These are phyloP conservation scores for Monarcha castaneiventris DNA, from an alignment of 2,113 vertebrate genomes.

Conservation along the genomic window DNA sequence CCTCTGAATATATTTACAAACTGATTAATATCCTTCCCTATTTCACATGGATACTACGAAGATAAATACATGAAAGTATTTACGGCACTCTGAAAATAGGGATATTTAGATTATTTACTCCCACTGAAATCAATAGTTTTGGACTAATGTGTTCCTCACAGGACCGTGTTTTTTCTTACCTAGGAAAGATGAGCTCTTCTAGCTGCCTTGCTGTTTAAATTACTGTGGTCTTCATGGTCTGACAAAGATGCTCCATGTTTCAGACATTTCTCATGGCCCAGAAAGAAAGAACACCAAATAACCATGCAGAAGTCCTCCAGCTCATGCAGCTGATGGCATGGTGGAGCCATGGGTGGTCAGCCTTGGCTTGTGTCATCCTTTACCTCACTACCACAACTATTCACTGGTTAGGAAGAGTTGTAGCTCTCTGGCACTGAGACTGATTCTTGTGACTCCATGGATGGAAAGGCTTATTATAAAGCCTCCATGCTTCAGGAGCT, in stretches of 20 bases:
- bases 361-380: not conserved
- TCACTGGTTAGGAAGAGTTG: not conserved
- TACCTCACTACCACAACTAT: not conserved
- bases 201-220: not conserved
- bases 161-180: not conserved
- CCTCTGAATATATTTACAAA: not conserved
- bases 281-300: not conserved
- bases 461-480: not conserved
- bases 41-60: not conserved
- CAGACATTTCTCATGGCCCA: not conserved
- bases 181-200: not conserved
- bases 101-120: not conserved
- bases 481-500: not conserved
- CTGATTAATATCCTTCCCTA: not conserved
- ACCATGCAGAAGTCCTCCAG: not conserved
- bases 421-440: not conserved
- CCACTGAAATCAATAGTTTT: not conserved
- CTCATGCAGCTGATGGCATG: not conserved
- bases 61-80: not conserved
- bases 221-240: not conserved
- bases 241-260: not conserved
- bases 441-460: not conserved
- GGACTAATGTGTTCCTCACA: not conserved
- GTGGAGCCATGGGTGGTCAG: fast-evolving
- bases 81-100: not conserved